These are phyloP conservation scores for Nasonovia ribisnigri DNA, from an alignment of 2,888 invertebrate species.

Conservation along the genomic window DNA sequence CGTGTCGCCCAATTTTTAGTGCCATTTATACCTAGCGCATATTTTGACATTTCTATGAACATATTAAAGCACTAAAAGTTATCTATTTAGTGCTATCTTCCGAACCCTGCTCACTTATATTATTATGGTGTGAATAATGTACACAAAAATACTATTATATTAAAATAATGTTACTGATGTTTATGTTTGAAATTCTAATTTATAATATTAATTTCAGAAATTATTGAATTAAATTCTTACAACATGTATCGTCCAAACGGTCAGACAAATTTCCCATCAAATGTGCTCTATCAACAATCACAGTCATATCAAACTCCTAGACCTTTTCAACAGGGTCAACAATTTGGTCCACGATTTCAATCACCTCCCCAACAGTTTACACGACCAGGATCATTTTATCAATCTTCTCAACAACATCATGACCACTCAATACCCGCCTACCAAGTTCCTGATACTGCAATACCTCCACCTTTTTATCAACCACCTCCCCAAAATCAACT, in stretches of 20 bases:
- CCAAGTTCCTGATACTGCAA: background rate
- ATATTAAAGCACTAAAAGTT: too few relatives aligned
- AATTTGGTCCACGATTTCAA: constrained; percentile 60
- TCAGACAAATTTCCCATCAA: constrained; percentile 1
- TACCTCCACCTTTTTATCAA: constrained; percentile 25
- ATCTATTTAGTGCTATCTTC: too few relatives aligned
- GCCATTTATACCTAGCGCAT: too few relatives aligned
- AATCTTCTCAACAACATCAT: constrained; percentile 7
- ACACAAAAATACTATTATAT: too few relatives aligned
- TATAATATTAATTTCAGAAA: constrained; percentile 34
- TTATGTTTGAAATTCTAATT: background rate
- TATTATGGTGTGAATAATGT: too few relatives aligned
- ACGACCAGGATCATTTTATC: constrained; percentile 33
- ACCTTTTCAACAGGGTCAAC: constrained; percentile 47
- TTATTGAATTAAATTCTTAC: background rate
- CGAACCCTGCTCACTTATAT: too few relatives aligned
- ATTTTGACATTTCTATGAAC: too few relatives aligned
- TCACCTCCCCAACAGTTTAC: constrained; percentile 36
- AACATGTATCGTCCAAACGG: constrained; percentile 37
- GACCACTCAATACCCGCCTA: background rate
- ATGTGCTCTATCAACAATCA: constrained; percentile 30
- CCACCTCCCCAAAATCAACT: constrained; percentile 23
- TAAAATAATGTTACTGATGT: too few relatives aligned
- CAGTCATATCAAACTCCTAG: constrained; percentile 26
- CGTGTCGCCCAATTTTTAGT: too few relatives aligned